Evolutionary conservation across 2,113 vertebrate species (phyloP), one percentile per base, ranked within the genome.

Genomic region (Proteles cristata): DNA sequence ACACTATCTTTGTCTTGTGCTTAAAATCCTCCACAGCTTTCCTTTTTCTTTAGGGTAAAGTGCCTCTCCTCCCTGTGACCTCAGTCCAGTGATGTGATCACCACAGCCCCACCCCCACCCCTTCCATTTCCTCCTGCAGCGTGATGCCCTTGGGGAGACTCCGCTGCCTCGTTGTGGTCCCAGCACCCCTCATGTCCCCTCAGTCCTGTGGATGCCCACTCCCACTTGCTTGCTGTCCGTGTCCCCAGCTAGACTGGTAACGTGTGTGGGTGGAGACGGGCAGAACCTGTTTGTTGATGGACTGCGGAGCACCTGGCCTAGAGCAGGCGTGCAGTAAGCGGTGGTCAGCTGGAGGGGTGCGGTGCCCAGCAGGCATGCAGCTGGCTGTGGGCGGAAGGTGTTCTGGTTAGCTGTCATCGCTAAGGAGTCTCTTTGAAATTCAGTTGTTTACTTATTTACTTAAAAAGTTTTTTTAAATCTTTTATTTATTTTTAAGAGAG

Each of bases 191-290:
- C 21, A 35, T 73, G 61, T 88, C 19, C 6, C 9, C 26, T n/a
- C 8, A 4, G 26, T n/a, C 1, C 39, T 7, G 28, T 31, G 0
- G 2, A 0, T 0, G 0, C 26, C 63, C 35, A 21, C 71, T 35
- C 33, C 48, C 35, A 23, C 71, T 33, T 11, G 4, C 71, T 76
- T 88, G 76, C n/a, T 23, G 2, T n/a, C 71, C 17, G 61, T 65
- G 68, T 79, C 33, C 21, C 4, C 43, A 14, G 1, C 14, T 65
- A 48, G 74, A 48, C 55, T 6, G 45, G 12, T 50, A 50, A 50
- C 65, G 69, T 58, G 0, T 14, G 83, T 96, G 94, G 87, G 90
- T 76, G 83, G 87, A 65, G 94, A 90, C 25, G 23, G 82, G 90
- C 6, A 6, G 79, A 79, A 96, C 89, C 80, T 63, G 94, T 80